A percentile compares a stretch with the other conserved stretches of the same genome.
phyloP scores from a whole-genome alignment of 2,888 invertebrate species.

The Plagodis dolabraria region DNA sequence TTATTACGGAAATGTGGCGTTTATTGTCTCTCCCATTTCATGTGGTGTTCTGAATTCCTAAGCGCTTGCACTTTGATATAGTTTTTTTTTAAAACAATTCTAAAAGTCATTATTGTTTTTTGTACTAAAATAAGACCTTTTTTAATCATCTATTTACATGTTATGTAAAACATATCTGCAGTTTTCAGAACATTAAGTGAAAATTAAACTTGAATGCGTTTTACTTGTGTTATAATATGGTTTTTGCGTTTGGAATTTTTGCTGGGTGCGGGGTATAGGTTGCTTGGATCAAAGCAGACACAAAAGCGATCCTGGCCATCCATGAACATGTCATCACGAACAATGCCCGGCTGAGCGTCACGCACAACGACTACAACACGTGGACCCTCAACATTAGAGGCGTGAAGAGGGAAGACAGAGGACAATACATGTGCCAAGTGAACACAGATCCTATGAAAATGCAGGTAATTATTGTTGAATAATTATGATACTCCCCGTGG shows the following conservation, averaged over 20 bases:
- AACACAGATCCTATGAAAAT: constrained; percentile 98
- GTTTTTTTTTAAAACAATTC: no score
- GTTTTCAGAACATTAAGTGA: constrained; percentile 8
- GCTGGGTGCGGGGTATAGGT: constrained; percentile 85
- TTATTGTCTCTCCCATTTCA: constrained; percentile 32
- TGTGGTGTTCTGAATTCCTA: constrained; percentile 39
- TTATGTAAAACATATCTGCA: not conserved
- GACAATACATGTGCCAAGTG: constrained; percentile 97
- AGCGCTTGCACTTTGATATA: constrained; percentile 35
- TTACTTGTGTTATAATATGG: constrained; percentile 34
- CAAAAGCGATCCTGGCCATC: constrained; percentile 96
- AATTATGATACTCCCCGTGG: no score
- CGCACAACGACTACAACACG: constrained; percentile 96
- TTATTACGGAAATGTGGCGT: constrained; percentile 53
- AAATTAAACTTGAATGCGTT: constrained; percentile 38
- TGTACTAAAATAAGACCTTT: no score
- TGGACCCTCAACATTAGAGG: constrained; percentile 96
- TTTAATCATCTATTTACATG: no score
- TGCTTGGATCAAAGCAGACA: constrained; percentile 97
- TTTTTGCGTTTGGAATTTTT: constrained; percentile 33
- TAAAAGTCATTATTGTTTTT: no score
- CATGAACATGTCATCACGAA: constrained; percentile 97
- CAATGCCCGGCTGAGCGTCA: constrained; percentile 94
- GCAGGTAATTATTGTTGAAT: constrained; percentile 86
- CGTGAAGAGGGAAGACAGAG: constrained; percentile 93